phyloP scores from a whole-genome alignment of 1,140 invertebrate genomes.

The Lepidurus arcticus region DNA sequence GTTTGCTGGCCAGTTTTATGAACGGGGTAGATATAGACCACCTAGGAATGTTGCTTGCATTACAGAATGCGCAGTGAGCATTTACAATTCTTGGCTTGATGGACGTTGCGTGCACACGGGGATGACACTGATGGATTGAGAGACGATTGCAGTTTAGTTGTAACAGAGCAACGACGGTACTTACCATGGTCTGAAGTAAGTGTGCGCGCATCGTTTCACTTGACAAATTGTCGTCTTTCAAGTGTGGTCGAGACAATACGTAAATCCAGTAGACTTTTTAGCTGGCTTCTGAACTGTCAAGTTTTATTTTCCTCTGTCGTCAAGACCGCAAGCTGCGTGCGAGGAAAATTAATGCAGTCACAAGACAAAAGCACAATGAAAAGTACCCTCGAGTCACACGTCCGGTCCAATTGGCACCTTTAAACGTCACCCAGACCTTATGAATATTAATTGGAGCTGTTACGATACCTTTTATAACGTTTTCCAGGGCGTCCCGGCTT shows the following conservation, averaged over 20 bases:
- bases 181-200: neutral
- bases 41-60: neutral
- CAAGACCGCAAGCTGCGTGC: neutral
- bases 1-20: neutral
- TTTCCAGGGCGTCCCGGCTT: neutral
- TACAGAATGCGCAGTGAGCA: neutral
- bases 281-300: neutral
- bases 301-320: neutral
- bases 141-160: neutral
- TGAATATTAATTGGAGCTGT: neutral
- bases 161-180: neutral
- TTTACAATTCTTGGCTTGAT: neutral
- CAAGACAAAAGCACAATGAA: neutral
- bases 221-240: neutral
- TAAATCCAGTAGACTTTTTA: too few relatives aligned
- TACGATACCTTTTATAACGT: neutral
- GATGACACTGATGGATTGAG: constrained; percentile 1
- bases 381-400: neutral
- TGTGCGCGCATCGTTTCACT: neutral
- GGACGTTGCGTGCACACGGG: neutral
- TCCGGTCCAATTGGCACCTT: constrained; percentile 10
- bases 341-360: constrained; percentile 10
- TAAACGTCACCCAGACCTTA: neutral
- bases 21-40: neutral
- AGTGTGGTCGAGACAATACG: neutral